Conservation (phyloP, 2,888 invertebrate genomes). For the Ganaspis brasiliensis region DNA sequence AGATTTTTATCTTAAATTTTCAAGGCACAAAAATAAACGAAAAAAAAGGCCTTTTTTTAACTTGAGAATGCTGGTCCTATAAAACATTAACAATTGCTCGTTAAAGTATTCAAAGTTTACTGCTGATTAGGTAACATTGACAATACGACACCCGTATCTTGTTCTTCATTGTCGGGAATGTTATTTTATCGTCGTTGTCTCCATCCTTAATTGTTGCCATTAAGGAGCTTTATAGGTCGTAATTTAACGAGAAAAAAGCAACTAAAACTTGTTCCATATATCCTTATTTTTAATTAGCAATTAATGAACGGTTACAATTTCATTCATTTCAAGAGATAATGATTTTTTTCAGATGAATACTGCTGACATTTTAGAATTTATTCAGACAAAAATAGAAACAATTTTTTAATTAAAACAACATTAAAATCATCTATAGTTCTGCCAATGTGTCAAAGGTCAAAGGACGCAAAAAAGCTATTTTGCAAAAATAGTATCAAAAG, state of each 20-base stretch:
- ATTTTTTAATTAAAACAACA: no score
- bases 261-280: neutral
- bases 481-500: no score
- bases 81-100: slow-evolving; percentile 26
- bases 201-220: slow-evolving; percentile 36
- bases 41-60: neutral
- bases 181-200: slow-evolving; percentile 33
- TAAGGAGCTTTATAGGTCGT: slow-evolving; percentile 33
- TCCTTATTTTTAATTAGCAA: neutral
- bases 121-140: slow-evolving; percentile 38
- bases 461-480: no score
- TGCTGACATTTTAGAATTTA: neutral
- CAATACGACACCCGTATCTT: slow-evolving; percentile 34
- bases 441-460: no score
- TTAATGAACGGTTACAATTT: slow-evolving; percentile 12
- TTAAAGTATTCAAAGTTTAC: slow-evolving; percentile 32
- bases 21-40: no score
- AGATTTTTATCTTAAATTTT: no score
- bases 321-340: neutral
- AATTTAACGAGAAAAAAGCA: slow-evolving; percentile 7
- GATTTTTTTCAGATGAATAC: neutral
- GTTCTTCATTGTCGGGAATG: slow-evolving; percentile 32
- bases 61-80: neutral
- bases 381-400: no score
- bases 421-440: no score